phyloP scores from a whole-genome alignment of 2,113 vertebrate species.

The Nerophis ophidion region DNA sequence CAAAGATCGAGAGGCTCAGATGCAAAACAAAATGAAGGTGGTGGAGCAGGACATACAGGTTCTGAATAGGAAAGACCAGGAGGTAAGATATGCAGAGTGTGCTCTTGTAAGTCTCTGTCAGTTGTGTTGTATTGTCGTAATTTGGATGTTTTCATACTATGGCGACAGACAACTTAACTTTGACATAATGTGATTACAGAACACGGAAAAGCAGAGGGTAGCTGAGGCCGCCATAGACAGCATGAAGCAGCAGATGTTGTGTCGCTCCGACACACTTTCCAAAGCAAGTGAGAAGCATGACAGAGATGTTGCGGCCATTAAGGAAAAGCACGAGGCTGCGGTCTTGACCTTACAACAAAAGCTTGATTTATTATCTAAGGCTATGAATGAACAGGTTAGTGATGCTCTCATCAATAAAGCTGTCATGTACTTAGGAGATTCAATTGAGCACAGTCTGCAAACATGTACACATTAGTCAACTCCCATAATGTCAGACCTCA shows the following conservation, averaged over 20 bases:
- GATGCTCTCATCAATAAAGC: background rate
- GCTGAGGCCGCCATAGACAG: slow-evolving; percentile 86
- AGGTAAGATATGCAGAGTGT: slow-evolving; percentile 61
- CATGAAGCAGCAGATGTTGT: slow-evolving; percentile 85
- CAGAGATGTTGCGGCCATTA: slow-evolving; percentile 69
- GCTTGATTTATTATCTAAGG: slow-evolving; percentile 69
- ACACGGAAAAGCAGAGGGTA: slow-evolving; percentile 77
- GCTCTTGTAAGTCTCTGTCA: no score
- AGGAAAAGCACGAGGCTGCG: slow-evolving; percentile 81
- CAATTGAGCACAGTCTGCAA: no score
- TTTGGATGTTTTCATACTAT: background rate
- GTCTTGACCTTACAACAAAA: slow-evolving; percentile 76
- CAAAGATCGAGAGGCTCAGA: slow-evolving; percentile 79
- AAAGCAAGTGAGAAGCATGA: slow-evolving; percentile 84
- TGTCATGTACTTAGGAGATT: background rate
- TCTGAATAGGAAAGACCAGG: slow-evolving; percentile 77
- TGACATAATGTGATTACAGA: slow-evolving; percentile 57
- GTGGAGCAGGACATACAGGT: slow-evolving; percentile 80
- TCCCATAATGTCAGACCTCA: background rate
- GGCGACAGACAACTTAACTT: background rate
- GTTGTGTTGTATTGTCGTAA: background rate
- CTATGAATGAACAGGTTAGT: slow-evolving; percentile 82
- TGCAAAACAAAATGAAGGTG: slow-evolving; percentile 79
- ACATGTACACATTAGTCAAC: no score
- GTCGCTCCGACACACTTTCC: slow-evolving; percentile 83